Base-by-base conservation (phyloP, 2,888 invertebrate genomes). In the Orthosia gracilis region DNA sequence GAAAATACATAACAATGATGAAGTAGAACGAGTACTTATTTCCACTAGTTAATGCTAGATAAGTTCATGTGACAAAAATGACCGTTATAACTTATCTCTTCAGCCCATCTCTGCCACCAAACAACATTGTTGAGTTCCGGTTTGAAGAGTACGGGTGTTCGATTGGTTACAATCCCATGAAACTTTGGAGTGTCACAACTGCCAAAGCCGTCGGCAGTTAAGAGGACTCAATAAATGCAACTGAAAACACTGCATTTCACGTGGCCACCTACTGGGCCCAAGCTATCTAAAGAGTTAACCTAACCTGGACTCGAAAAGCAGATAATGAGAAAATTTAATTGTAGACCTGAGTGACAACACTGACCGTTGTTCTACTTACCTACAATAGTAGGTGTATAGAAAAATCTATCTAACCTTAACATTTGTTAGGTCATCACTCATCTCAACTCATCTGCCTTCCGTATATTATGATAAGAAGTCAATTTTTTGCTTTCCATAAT, bases 401-500 rank as follows among this genome's bases (percentile, higher is more conserved):
- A 71, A 40, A 71, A 49, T n/a, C 15, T 31, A 31, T 31, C 31
- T 75, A 21, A 26, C 52, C 47, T 47, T 49, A 55, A 26, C 31
- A 78, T 58, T 78, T 45, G 55, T 50, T 45, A 21, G 55, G 15
- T 66, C 67, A 40, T 55, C n/a, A 57, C 0, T 49, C 45, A 17
- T 21, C 13, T 40, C 9, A 40, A 40, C 9, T 40, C 15, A 47
- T 31, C 26, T 21, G 5, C 49, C 68, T 74, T 78, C 71, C 58
- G 78, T 18, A 57, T 55, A 50, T 69, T 68, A 50, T 69, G 73
- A 69, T 74, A 58, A 74, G 45, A 69, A 50, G 45, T 74, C 15
- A 50, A 78, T 58, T 50, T 18, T 18, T 50, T 69, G 49, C 9
- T 49, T 77, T 57, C 4, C 73, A 40, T 52, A 21, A 69, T 57